Percentiles rank a stretch among this genome's conserved stretches.
Evolutionary conservation across 2,888 invertebrate species (phyloP).

Genomic region (Drosophila mercatorum): DNA sequence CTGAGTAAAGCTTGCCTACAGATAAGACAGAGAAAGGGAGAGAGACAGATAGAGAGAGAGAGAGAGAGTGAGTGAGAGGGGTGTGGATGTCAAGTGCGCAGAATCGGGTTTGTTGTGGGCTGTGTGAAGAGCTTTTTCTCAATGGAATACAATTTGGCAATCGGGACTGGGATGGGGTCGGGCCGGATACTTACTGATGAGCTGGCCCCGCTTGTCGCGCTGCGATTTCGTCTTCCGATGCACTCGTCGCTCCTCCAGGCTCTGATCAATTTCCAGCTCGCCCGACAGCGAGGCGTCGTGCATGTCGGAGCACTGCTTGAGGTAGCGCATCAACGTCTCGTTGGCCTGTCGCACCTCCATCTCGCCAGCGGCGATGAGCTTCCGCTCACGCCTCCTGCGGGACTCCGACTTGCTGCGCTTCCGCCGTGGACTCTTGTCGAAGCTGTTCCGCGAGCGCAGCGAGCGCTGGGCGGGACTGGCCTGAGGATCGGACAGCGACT

Average conservation of each 20-base stretch:
- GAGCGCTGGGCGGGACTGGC: conserved; percentile 85
- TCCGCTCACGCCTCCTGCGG: conserved; percentile 83
- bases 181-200: conserved; percentile 79
- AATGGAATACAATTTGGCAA: conserved; percentile 39
- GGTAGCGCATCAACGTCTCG: conserved; percentile 84
- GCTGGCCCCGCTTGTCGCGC: conserved; percentile 83
- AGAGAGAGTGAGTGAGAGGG: conserved; percentile 6
- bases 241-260: conserved; percentile 84
- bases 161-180: not conserved
- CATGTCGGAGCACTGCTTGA: conserved; percentile 85
- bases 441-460: conserved; percentile 83
- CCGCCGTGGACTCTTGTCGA: conserved; percentile 84
- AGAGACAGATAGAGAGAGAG: conserved; percentile 5
- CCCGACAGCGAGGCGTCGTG: conserved; percentile 85
- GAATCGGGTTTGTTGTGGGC: conserved; percentile 21
- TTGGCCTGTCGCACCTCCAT: conserved; percentile 85
- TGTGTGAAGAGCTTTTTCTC: conserved; percentile 49
- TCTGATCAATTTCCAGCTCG: conserved; percentile 85
- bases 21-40: conserved; percentile 6
- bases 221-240: conserved; percentile 85
- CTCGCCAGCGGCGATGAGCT: conserved; percentile 84
- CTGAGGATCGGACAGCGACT: conserved; percentile 84
- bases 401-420: conserved; percentile 85
- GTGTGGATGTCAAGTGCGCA: conserved; percentile 38
- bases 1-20: conserved; percentile 83